Conservation (phyloP, 2,888 invertebrate species). For the Caprella mutica region DNA sequence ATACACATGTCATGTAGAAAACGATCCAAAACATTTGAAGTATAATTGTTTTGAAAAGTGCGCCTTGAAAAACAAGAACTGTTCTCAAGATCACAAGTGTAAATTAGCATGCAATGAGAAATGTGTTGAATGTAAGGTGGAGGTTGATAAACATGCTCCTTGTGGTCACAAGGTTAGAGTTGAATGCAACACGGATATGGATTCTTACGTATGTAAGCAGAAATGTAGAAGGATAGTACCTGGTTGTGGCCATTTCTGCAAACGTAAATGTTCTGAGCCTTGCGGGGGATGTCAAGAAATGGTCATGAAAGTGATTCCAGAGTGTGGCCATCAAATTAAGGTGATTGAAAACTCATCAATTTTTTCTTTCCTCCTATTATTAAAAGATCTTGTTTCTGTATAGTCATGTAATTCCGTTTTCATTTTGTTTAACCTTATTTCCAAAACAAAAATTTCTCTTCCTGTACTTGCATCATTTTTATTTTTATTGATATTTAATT, state of each 20-base stretch:
- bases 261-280: conserved; percentile 35
- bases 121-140: conserved; percentile 30
- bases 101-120: conserved; percentile 45
- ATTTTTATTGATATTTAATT: too few relatives aligned
- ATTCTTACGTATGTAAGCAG: neutral
- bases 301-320: conserved; percentile 34
- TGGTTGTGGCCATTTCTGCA: conserved; percentile 37
- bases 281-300: conserved; percentile 38
- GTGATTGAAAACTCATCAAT: too few relatives aligned
- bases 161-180: conserved; percentile 47
- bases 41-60: conserved; percentile 31
- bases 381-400: too few relatives aligned
- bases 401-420: too few relatives aligned
- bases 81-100: conserved; percentile 46
- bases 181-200: conserved; percentile 39
- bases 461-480: too few relatives aligned
- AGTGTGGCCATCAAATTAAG: conserved; percentile 35
- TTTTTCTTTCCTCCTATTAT: too few relatives aligned
- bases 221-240: conserved; percentile 37
- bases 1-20: conserved; percentile 47
- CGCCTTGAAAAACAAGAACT: neutral
- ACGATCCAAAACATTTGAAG: conserved; percentile 50
- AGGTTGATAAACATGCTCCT: conserved; percentile 34
- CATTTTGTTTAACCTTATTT: too few relatives aligned
- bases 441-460: too few relatives aligned